Conservation (phyloP, 2,888 invertebrate species). For the Gandaritis pyraliata region DNA sequence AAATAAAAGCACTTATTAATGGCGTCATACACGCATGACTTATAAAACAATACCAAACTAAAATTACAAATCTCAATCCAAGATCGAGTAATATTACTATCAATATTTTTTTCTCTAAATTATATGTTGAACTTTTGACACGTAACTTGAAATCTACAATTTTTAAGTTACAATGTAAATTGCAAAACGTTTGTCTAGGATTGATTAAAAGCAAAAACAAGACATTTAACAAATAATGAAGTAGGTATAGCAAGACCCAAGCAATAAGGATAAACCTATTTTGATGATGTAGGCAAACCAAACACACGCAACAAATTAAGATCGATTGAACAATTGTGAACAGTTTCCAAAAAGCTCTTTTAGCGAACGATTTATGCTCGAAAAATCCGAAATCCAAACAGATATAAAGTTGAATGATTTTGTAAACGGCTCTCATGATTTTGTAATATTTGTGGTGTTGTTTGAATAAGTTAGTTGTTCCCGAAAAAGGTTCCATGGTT, state of each 20-base stretch:
- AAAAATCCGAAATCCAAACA: slow-evolving; percentile 20
- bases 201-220: background rate
- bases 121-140: background rate
- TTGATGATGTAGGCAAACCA: background rate
- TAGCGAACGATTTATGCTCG: background rate
- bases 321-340: background rate
- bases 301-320: background rate
- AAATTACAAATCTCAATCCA: background rate
- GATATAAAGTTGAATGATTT: background rate
- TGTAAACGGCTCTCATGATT: too few relatives aligned
- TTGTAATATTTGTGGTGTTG: too few relatives aligned
- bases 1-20: too few relatives aligned
- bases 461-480: too few relatives aligned
- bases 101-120: background rate
- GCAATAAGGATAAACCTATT: background rate
- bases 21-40: too few relatives aligned
- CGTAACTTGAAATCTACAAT: background rate
- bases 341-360: background rate
- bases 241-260: background rate
- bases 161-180: background rate
- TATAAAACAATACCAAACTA: background rate
- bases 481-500: too few relatives aligned
- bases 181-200: background rate
- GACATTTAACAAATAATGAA: background rate
- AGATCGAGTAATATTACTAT: background rate